A percentile compares a stretch with the other conserved stretches of the same genome.
Evolutionary conservation across 1,140 invertebrate genomes (phyloP).

Genomic region (Brachionus asplanchnoidis): DNA sequence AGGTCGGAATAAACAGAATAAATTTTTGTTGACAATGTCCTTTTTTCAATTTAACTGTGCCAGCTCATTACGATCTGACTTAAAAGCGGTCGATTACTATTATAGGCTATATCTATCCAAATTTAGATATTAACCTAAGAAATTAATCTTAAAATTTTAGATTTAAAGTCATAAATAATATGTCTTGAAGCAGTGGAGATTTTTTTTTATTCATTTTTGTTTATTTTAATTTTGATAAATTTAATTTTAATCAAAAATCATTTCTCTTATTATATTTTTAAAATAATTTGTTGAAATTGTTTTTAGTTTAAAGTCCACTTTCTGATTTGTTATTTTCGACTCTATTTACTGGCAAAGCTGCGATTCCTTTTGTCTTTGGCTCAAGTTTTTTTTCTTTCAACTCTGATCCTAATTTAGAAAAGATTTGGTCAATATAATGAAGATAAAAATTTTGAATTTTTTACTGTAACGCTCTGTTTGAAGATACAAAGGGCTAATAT

Average conservation of each 20-base stretch:
- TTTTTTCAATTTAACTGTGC: neutral
- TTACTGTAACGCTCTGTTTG: conserved; percentile 14
- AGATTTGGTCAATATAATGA: neutral
- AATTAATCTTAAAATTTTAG: neutral
- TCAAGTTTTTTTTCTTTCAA: neutral
- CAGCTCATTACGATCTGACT: neutral
- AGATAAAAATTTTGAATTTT: neutral
- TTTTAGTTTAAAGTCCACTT: neutral
- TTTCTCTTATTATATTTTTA: neutral
- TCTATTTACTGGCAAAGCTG: neutral
- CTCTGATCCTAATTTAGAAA: neutral
- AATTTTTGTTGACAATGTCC: neutral
- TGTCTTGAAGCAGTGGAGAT: neutral
- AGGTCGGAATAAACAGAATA: neutral
- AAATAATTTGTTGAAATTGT: neutral
- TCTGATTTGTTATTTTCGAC: neutral
- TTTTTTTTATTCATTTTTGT: neutral
- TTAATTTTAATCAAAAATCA: neutral
- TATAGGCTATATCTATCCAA: neutral
- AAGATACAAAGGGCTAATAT: conserved; percentile 18
- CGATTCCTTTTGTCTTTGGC: conserved; percentile 5
- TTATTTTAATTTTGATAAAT: neutral
- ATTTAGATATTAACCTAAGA: neutral
- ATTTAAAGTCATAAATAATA: neutral
- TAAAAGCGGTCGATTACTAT: neutral